A percentile compares a stretch with the other conserved stretches of the same genome.
Evolutionary conservation across 2,113 vertebrate genomes (phyloP).

Genomic region (human (Homo sapiens)): GRCh38 chr7:35529001-35529500

Average conservation of each 20-base stretch:
- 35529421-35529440: not conserved
- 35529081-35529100: slow-evolving; percentile 81
- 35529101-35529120: slow-evolving; percentile 79
- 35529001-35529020: slow-evolving; percentile 82
- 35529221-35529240: not conserved
- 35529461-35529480: not conserved
- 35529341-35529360: not conserved
- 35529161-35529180: not conserved
- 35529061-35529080: slow-evolving; percentile 80
- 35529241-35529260: slow-evolving; percentile 13
- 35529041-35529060: slow-evolving; percentile 75
- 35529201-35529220: not conserved
- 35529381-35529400: rapidly evolving
- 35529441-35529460: not conserved
- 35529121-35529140: slow-evolving; percentile 68
- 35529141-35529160: not conserved
- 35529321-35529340: not conserved
- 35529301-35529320: not conserved
- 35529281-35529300: not conserved
- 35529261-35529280: not conserved
- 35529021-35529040: slow-evolving; percentile 81
- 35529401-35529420: not conserved
- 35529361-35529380: not conserved
- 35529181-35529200: not conserved
- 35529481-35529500: not conserved